phyloP scores from a whole-genome alignment of 2,888 invertebrate species.

The Agrochola circellaris region DNA sequence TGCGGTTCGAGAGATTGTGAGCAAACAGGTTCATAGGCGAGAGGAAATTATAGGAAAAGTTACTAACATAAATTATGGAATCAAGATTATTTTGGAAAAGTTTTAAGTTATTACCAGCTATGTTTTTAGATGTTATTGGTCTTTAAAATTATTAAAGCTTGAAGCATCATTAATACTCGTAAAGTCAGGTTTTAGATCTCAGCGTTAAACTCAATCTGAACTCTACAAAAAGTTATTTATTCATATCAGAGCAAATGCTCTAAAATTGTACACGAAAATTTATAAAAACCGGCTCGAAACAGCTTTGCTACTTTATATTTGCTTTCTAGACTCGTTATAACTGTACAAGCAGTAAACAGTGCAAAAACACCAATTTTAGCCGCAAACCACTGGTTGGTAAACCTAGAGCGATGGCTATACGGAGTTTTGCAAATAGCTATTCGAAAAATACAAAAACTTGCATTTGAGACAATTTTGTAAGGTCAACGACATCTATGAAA shows the following conservation, averaged over 20 bases:
- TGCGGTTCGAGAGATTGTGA: constrained; percentile 9
- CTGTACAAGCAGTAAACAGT: constrained; percentile 42
- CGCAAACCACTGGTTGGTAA: constrained; percentile 11
- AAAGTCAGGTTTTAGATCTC: neutral
- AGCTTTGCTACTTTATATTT: constrained; percentile 21
- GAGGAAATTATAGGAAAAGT: neutral
- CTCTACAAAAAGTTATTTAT: neutral
- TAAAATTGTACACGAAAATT: neutral
- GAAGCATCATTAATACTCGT: no score
- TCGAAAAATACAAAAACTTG: neutral
- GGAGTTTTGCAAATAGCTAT: neutral
- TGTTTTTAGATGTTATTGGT: no score
- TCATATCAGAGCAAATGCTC: neutral
- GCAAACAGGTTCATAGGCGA: neutral
- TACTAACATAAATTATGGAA: neutral
- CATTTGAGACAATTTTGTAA: neutral
- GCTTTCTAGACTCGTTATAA: constrained; percentile 58
- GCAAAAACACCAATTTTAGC: constrained; percentile 37
- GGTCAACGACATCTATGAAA: constrained; percentile 2
- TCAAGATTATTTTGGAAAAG: neutral
- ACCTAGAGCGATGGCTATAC: neutral
- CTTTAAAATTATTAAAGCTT: neutral
- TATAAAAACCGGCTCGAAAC: constrained; percentile 23
- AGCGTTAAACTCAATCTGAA: neutral
- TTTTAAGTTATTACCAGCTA: neutral